phyloP scores from a whole-genome alignment of 2,113 vertebrate species.

The Montifringilla adamsi region DNA sequence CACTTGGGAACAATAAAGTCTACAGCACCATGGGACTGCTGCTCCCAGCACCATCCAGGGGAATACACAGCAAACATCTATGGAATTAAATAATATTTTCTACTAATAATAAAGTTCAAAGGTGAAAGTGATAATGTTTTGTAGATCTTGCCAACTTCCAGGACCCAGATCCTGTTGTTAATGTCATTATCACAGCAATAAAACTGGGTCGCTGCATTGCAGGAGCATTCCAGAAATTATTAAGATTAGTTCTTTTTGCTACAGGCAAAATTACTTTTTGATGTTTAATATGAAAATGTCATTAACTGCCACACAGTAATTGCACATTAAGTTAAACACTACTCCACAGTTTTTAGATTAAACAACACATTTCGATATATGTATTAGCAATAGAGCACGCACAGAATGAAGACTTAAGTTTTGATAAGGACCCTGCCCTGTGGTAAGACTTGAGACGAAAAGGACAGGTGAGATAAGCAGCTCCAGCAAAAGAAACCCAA shows the following conservation, averaged over 20 bases:
- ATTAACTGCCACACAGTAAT: not conserved
- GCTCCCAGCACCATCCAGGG: not conserved
- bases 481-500: not conserved
- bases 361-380: not conserved
- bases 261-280: not conserved
- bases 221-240: not conserved
- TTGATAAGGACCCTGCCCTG: not conserved
- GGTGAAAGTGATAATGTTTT: not conserved
- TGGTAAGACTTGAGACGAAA: not conserved
- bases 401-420: not conserved
- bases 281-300: not conserved
- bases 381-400: not conserved
- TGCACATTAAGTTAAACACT: not conserved
- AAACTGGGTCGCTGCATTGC: not conserved
- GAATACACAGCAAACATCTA: not conserved
- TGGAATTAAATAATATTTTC: not conserved
- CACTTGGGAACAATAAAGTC: not conserved
- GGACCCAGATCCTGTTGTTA: not conserved
- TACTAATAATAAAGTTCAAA: not conserved
- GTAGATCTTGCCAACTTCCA: not conserved
- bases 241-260: not conserved
- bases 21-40: not conserved
- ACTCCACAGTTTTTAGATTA: not conserved
- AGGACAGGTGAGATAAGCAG: not conserved
- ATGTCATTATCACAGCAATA: not conserved